Percentiles rank a stretch among this genome's conserved stretches.
phyloP scores from a whole-genome alignment of 2,113 vertebrate genomes.

The Apodemus speciosus region DNA sequence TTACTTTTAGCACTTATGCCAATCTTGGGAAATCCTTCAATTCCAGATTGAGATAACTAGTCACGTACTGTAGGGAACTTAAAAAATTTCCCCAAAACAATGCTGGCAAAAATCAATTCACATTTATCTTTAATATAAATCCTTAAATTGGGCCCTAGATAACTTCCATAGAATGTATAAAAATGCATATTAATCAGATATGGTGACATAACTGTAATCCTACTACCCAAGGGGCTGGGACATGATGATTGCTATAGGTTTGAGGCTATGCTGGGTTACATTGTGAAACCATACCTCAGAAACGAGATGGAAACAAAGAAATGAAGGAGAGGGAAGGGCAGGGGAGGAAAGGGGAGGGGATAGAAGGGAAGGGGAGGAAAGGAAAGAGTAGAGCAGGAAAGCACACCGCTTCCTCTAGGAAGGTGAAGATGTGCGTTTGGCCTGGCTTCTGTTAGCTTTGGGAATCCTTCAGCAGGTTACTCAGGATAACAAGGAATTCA shows the following conservation, averaged over 20 bases:
- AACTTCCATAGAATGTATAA: not conserved
- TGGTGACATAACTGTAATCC: not conserved
- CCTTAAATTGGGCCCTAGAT: not conserved
- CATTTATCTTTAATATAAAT: slow-evolving; percentile 56
- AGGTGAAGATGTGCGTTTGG: not conserved
- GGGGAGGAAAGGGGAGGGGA: not conserved
- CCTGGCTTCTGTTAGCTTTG: not conserved
- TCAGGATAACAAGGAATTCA: not conserved
- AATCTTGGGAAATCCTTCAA: not conserved
- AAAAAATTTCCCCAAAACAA: not conserved
- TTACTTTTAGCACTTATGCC: not conserved
- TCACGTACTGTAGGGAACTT: not conserved
- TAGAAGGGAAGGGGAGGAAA: too few species aligned
- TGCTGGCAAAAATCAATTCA: not conserved
- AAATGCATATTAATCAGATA: not conserved
- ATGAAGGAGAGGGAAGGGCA: not conserved
- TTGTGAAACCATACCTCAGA: not conserved
- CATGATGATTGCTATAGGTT: not conserved
- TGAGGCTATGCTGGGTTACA: not conserved
- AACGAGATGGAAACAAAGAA: not conserved
- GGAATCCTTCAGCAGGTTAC: not conserved
- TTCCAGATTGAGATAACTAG: not conserved
- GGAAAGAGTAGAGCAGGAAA: not conserved
- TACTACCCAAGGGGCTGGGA: not conserved
- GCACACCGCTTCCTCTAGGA: not conserved